Percentiles rank a stretch among this genome's conserved stretches.
These are phyloP conservation scores for Venustaconcha ellipsiformis DNA, from an alignment of 1,140 invertebrate species.

Conservation along the genomic window DNA sequence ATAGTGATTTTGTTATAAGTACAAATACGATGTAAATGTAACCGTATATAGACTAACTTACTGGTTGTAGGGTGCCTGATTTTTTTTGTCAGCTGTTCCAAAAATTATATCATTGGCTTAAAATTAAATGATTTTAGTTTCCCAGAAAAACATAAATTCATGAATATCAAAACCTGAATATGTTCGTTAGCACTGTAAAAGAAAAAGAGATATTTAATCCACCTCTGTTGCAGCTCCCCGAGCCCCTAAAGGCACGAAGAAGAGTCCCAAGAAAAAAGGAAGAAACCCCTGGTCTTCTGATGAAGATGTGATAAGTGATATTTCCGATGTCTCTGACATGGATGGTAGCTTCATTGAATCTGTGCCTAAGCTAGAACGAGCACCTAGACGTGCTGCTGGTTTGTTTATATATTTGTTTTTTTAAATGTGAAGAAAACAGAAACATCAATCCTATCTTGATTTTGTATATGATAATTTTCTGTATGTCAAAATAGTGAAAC, in stretches of 20 bases:
- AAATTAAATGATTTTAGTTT: slow-evolving; percentile 14
- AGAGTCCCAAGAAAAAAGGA: slow-evolving; percentile 41
- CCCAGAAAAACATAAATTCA: no score
- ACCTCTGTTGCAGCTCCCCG: slow-evolving; percentile 36
- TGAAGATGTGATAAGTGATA: slow-evolving; percentile 36
- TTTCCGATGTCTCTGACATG: slow-evolving; percentile 48
- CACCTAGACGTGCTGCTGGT: slow-evolving; percentile 54
- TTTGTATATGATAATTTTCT: background rate
- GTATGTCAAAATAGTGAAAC: background rate
- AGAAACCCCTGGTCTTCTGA: slow-evolving; percentile 62
- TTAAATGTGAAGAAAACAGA: background rate
- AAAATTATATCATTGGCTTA: background rate
- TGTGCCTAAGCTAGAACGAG: slow-evolving; percentile 31
- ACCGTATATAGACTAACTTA: no score
- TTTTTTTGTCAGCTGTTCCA: background rate
- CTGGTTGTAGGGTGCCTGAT: background rate
- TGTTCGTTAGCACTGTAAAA: background rate
- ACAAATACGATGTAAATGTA: no score
- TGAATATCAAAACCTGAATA: background rate
- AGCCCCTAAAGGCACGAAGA: slow-evolving; percentile 55
- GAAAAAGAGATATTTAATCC: slow-evolving; percentile 3
- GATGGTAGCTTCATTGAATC: slow-evolving; percentile 43
- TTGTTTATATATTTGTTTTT: slow-evolving; percentile 1
- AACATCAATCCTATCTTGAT: background rate
- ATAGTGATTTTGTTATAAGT: no score